Evolutionary conservation across 2,113 vertebrate genomes (phyloP).

Genomic region (Microtus oregoni): DNA sequence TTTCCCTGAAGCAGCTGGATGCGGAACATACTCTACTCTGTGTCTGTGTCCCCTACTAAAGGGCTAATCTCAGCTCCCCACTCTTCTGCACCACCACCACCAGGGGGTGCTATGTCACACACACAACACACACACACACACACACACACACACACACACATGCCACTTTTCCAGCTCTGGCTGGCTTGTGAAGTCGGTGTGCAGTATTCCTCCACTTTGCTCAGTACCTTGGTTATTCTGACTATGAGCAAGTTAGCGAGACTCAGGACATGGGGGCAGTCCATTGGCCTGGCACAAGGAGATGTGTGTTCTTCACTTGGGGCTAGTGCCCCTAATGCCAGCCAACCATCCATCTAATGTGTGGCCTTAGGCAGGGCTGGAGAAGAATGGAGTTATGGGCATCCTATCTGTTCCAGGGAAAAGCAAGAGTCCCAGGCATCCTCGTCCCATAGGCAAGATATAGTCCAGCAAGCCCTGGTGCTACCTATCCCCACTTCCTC

Average conservation of each 20-base stretch:
- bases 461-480: not conserved
- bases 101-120: not conserved
- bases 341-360: not conserved
- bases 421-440: not conserved
- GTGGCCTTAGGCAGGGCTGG: not conserved
- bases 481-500: not conserved
- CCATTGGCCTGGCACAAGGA: not conserved
- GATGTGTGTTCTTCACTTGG: not conserved
- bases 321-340: not conserved
- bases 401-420: not conserved
- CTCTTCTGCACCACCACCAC: fast-evolving
- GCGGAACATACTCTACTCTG: fast-evolving
- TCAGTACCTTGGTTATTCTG: not conserved
- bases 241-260: not conserved
- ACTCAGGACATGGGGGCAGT: not conserved
- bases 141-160: not conserved
- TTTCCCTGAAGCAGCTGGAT: not conserved
- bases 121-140: not conserved
- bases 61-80: not conserved
- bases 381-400: not conserved
- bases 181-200: not conserved
- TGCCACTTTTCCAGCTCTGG: not conserved
- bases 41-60: not conserved
- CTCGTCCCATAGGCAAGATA: not conserved
- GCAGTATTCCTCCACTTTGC: too few relatives aligned